Evolutionary conservation across 2,888 invertebrate species (phyloP), one percentile per base, ranked within the genome.

Genomic region (Cheilosia vernalis): DNA sequence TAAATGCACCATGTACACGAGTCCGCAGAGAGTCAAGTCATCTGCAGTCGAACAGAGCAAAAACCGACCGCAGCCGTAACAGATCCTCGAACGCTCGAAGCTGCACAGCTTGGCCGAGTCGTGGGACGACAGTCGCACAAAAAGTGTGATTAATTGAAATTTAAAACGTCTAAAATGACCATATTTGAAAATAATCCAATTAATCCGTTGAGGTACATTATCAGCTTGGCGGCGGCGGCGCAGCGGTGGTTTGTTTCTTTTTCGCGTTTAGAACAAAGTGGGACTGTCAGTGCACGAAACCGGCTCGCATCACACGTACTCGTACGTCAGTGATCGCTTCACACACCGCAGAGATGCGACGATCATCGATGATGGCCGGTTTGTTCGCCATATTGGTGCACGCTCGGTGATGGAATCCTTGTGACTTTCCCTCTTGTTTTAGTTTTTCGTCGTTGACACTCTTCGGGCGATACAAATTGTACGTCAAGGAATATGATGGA

Each of bases 61-160:
- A 76, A 67, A 69, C 19, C 30, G 21, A 10, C 21, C 30, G n/a
- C 33, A 69, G 17, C 47, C 17, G 49, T 49, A 47, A 42, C 40
- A 40, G 58, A 79, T 79, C 64, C 58, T 58, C 42, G 15, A 49
- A 58, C 27, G 21, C 44, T 24, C 17, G 10, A 58, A 58, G 21
- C 37, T 33, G 24, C 53, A 40, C 17, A 69, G 55, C 44, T 21
- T 27, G 56, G 42, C 55, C 21, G 61, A 79, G 70, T 80, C 81
- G 85, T 77, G 67, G 81, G 77, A 77, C 77, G 82, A 9, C 63
- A 64, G 53, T 69, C 21, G 30, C 37, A 58, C 77, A 86, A 82
- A 82, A 86, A 86, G 86, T 86, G 82, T 86, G 86, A 86, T 86
- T 86, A 86, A 86, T 86, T 86, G 86, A 86, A 86, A 86, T 82